Evolutionary conservation across 2,113 vertebrate species (phyloP), one percentile per base, ranked within the genome.

Genomic region (Aplodontia rufa): DNA sequence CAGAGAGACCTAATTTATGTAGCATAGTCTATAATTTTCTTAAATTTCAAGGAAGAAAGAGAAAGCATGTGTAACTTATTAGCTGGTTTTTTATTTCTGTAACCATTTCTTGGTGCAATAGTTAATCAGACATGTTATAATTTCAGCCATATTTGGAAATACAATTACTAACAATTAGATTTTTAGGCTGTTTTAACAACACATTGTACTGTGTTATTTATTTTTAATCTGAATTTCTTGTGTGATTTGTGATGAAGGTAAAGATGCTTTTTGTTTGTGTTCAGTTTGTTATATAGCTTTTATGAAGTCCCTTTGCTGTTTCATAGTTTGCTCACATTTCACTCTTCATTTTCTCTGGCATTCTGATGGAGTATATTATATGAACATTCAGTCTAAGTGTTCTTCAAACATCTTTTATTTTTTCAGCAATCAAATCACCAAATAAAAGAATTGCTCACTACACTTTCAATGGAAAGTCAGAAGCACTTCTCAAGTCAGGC

Each of bases 321-420:
- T 81, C 30, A 87, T 88, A 66, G 85, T 71, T 69, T 86, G 3
- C 30, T 28, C 58, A 10, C 9, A 8, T 93, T 93, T 58, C 68
- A 51, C 32, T 87, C 24, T 66, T 91, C 66, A 30, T 30, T 42
- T 28, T 91, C 58, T 82, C 53, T 55, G n/a, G 47, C 32, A 75
- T 20, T 42, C 37, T 71, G 51, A 30, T 72, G 32, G 19, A 76
- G 45, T 47, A 66, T 19, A 51, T 71, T 83, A 76, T 13, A 49
- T n/a, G 45, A 91, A 45, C n/a, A 60, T 62, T 72, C 87, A 85
- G 35, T n/a, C 40, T 62, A 55, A 89, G 51, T 51, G 55, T 62
- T 88, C 74, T 80, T 84, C 62, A 94, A 84, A 90, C 22, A 66
- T 49, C 85, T 94, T 95, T 69, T 66, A 49, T n/a, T 90, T 91